These are phyloP conservation scores for Eledona agricola DNA, from an alignment of 2,888 invertebrate genomes.

Conservation along the genomic window DNA sequence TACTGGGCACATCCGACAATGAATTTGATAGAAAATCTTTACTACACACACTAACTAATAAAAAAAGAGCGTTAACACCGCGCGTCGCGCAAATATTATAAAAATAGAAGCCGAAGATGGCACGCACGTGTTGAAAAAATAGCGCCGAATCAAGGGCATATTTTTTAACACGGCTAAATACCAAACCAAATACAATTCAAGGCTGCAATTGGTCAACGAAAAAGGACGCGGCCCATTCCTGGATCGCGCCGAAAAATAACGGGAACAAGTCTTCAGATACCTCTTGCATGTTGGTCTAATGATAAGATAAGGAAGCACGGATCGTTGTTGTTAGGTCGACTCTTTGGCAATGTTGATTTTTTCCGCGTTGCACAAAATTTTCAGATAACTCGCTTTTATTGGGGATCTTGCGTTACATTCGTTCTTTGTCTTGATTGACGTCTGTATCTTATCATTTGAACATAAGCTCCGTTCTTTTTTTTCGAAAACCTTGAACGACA, in stretches of 20 bases:
- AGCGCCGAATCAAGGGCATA: slow-evolving; percentile 24
- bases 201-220: slow-evolving; percentile 18
- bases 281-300: slow-evolving; percentile 29
- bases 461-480: slow-evolving; percentile 30
- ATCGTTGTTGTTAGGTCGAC: slow-evolving; percentile 3
- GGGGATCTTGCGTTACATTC: slow-evolving; percentile 9
- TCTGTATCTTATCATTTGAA: slow-evolving; percentile 35
- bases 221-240: slow-evolving; percentile 9
- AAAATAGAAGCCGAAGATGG: slow-evolving; percentile 31
- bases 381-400: slow-evolving; percentile 23
- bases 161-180: slow-evolving; percentile 28
- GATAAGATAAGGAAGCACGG: slow-evolving; percentile 29
- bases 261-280: slow-evolving; percentile 12
- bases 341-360: slow-evolving; percentile 52
- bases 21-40: slow-evolving; percentile 15
- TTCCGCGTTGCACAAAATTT: slow-evolving; percentile 42
- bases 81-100: slow-evolving; percentile 17
- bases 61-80: slow-evolving; percentile 17
- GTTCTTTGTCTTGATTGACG: slow-evolving; percentile 31
- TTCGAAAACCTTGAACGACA: slow-evolving; percentile 8
- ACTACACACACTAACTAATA: slow-evolving; percentile 22
- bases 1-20: slow-evolving; percentile 11
- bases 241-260: slow-evolving; percentile 8
- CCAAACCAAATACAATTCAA: slow-evolving; percentile 31
- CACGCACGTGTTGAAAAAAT: slow-evolving; percentile 31